Conservation (phyloP, 2,797 vertebrate genomes). For the Moxostoma hubbsi region DNA sequence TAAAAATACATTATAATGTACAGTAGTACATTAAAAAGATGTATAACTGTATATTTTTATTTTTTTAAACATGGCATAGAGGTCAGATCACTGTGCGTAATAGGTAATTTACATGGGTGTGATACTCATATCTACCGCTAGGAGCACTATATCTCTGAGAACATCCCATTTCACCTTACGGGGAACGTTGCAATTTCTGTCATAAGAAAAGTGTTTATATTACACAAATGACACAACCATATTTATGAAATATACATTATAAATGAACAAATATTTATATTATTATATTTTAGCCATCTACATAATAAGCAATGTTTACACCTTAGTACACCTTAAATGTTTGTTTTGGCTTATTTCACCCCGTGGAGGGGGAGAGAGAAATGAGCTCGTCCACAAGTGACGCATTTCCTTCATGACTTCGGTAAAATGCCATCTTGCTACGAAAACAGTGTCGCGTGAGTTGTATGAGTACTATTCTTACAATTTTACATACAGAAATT, state of each 20-base stretch:
- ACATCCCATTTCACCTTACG: background rate
- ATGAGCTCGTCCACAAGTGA: conserved; percentile 62
- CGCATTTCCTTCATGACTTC: conserved; percentile 69
- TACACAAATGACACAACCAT: background rate
- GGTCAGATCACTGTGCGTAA: background rate
- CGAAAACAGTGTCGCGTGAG: conserved; percentile 56
- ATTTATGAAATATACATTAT: background rate
- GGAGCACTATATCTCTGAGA: background rate
- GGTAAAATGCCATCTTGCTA: conserved; percentile 68
- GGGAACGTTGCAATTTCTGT: background rate
- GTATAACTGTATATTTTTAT: too few relatives aligned
- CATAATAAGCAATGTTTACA: background rate
- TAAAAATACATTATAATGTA: background rate
- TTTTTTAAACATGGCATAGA: background rate
- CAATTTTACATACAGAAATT: background rate
- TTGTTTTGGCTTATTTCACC: background rate
- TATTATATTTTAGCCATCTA: too few relatives aligned
- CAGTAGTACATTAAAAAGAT: background rate
- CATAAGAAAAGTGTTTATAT: background rate
- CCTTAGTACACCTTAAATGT: background rate
- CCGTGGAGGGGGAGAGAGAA: background rate
- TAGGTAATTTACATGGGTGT: background rate
- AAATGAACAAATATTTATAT: fast-evolving
- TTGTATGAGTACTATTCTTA: conserved; percentile 36
- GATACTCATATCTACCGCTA: background rate